Conservation (phyloP, 2,888 invertebrate species). For the Syrista parreyssii region DNA sequence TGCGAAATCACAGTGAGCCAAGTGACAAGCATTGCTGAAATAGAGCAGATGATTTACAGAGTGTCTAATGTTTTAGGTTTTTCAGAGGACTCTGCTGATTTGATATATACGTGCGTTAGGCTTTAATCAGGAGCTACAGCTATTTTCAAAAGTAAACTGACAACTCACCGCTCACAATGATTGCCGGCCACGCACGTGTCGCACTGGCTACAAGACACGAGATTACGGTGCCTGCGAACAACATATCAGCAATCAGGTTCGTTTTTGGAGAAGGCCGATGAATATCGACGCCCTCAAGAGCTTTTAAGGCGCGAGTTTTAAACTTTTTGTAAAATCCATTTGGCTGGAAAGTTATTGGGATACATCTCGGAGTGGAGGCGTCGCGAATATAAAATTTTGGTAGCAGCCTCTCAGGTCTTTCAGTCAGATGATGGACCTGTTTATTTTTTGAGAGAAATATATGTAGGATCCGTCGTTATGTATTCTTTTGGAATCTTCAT, state of each 20-base stretch:
- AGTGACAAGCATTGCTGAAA: constrained; percentile 71
- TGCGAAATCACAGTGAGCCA: constrained; percentile 75
- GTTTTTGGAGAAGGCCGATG: constrained; percentile 57
- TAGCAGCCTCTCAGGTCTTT: constrained; percentile 71
- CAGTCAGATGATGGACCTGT: constrained; percentile 74
- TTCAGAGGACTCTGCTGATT: neutral
- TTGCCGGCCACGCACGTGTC: constrained; percentile 38
- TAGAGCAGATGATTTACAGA: neutral
- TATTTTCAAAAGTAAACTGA: neutral
- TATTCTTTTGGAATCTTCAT: neutral
- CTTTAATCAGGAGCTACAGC: neutral
- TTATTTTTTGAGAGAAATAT: neutral
- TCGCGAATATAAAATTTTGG: constrained; percentile 75
- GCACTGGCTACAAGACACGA: constrained; percentile 37
- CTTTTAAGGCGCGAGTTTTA: constrained; percentile 71
- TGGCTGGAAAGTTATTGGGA: constrained; percentile 79
- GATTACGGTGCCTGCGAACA: constrained; percentile 32
- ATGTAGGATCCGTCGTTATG: neutral
- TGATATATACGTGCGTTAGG: neutral
- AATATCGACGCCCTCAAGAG: constrained; percentile 69
- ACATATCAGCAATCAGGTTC: constrained; percentile 55
- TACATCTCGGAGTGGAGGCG: constrained; percentile 74
- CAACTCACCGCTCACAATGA: constrained; percentile 57
- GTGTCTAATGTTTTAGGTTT: neutral
- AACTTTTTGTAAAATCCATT: constrained; percentile 81